Evolutionary conservation across 2,797 vertebrate genomes (phyloP).

Genomic region (Sebastes nivosus): DNA sequence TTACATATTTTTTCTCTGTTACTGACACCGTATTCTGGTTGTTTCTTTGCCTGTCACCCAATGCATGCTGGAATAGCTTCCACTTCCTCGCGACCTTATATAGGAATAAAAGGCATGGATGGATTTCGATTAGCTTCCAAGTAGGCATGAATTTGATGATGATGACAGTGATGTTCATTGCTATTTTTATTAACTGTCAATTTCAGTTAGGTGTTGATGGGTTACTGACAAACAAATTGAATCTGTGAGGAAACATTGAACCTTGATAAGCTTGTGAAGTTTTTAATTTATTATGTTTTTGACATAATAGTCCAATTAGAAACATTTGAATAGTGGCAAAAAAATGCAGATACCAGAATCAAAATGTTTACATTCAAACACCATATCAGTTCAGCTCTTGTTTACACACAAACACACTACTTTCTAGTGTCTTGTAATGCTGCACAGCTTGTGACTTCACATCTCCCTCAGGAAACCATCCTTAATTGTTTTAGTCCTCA

Average conservation of each 20-base stretch:
- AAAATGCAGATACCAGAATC: background rate
- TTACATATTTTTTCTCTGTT: background rate
- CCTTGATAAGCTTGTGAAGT: background rate
- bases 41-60: background rate
- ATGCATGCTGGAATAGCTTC: background rate
- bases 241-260: background rate
- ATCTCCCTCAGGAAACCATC: slow-evolving; percentile 21
- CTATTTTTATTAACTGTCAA: background rate
- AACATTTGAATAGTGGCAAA: background rate
- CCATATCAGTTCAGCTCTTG: background rate
- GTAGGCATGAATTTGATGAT: background rate
- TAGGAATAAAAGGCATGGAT: background rate
- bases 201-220: background rate
- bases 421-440: background rate
- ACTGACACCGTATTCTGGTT: background rate
- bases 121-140: background rate
- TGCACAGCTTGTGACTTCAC: slow-evolving; percentile 8
- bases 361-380: background rate
- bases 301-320: background rate
- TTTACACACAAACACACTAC: background rate
- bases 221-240: background rate
- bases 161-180: background rate
- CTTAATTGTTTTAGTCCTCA: slow-evolving; percentile 37
- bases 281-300: background rate
- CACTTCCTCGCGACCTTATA: background rate